phyloP scores from a whole-genome alignment of 2,888 invertebrate genomes.

The Brenthis hecate region DNA sequence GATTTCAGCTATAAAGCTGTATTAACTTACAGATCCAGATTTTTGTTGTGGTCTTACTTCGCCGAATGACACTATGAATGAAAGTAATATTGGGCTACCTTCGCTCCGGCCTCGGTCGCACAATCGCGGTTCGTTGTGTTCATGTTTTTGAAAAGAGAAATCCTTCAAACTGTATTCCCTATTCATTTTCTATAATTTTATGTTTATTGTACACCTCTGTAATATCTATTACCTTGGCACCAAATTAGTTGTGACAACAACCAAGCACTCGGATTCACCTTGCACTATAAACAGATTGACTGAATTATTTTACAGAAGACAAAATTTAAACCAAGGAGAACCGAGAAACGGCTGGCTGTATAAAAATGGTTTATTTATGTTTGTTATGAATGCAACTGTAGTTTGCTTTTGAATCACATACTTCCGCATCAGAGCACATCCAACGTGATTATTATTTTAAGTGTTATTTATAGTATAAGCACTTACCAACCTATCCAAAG shows the following conservation, averaged over 20 bases:
- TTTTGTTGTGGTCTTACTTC: slow-evolving; percentile 93
- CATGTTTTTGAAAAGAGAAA: slow-evolving; percentile 82
- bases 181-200: slow-evolving; percentile 26
- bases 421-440: slow-evolving; percentile 12
- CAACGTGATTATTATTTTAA: slow-evolving; percentile 13
- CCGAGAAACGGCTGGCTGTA: slow-evolving; percentile 22
- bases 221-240: slow-evolving; percentile 29
- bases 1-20: slow-evolving; percentile 28
- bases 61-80: slow-evolving; percentile 88
- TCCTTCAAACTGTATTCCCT: slow-evolving; percentile 48
- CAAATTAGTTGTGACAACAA: slow-evolving; percentile 23
- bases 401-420: slow-evolving; percentile 28
- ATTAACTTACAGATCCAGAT: slow-evolving; percentile 90
- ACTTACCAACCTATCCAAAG: neutral
- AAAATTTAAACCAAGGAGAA: slow-evolving; percentile 18
- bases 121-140: slow-evolving; percentile 84
- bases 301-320: neutral
- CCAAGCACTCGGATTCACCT: slow-evolving; percentile 23
- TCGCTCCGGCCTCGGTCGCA: slow-evolving; percentile 81
- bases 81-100: slow-evolving; percentile 80
- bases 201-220: slow-evolving; percentile 31
- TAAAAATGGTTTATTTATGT: slow-evolving; percentile 16
- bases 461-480: slow-evolving; percentile 12
- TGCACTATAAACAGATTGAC: slow-evolving; percentile 21
- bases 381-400: slow-evolving; percentile 29